Conservation (phyloP, 1,140 invertebrate genomes). For the Calycopis cecrops region DNA sequence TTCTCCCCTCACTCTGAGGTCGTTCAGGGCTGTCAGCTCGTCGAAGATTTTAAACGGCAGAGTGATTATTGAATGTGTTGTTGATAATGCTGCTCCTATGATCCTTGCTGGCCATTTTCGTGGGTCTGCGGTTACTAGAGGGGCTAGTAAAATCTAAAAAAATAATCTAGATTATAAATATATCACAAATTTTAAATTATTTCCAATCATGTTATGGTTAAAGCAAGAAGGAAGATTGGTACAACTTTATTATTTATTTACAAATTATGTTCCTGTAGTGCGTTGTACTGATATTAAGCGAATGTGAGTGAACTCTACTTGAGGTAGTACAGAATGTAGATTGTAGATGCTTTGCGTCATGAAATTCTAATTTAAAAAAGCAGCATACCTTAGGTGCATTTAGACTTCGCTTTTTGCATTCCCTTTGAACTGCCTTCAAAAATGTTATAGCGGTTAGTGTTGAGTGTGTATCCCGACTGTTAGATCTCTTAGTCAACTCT, state of each 20-base stretch:
- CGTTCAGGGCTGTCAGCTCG: constrained; percentile 49
- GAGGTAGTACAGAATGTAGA: too few species aligned
- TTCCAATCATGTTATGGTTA: too few species aligned
- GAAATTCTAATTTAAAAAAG: too few species aligned
- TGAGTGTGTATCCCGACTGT: constrained; percentile 30
- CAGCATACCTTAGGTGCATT: constrained; percentile 58
- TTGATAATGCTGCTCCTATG: constrained; percentile 29
- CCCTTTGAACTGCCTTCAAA: constrained; percentile 49
- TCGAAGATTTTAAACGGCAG: constrained; percentile 44
- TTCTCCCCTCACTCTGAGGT: constrained; percentile 45
- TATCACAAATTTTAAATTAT: too few species aligned
- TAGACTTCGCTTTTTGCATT: constrained; percentile 68
- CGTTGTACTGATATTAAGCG: too few species aligned
- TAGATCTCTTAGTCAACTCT: constrained; percentile 70
- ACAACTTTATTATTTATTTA: background rate
- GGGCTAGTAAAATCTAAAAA: constrained; percentile 51
- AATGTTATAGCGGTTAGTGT: constrained; percentile 43
- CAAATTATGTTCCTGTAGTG: background rate
- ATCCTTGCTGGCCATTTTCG: constrained; percentile 57
- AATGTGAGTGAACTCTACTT: too few species aligned
- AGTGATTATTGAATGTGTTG: constrained; percentile 35
- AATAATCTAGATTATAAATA: background rate
- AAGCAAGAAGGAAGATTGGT: too few species aligned
- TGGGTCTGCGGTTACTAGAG: constrained; percentile 58
- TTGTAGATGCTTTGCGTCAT: too few species aligned